Conservation (phyloP, 2,797 vertebrate genomes). For the Kryptopterus vitreolus region DNA sequence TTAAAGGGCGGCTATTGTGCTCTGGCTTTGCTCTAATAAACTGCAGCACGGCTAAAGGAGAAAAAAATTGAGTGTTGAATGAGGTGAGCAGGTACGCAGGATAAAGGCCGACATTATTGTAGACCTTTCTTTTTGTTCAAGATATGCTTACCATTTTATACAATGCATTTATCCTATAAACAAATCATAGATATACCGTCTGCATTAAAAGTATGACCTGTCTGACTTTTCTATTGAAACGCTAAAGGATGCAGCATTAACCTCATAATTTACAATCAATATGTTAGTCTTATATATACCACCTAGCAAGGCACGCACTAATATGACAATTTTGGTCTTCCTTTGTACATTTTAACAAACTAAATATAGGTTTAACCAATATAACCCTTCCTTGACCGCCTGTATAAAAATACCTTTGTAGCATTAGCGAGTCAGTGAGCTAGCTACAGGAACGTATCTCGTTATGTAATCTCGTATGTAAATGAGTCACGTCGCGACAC, state of each 20-base stretch:
- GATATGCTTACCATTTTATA: neutral
- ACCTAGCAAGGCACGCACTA: neutral
- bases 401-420: too few species aligned
- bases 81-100: neutral
- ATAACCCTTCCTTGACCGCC: too few species aligned
- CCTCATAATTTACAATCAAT: neutral
- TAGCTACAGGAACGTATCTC: too few species aligned
- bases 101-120: neutral
- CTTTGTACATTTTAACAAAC: neutral
- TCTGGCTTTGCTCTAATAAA: constrained; percentile 28
- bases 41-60: neutral
- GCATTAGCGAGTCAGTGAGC: too few species aligned
- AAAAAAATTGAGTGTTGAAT: neutral
- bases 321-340: neutral
- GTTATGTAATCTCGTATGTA: too few species aligned
- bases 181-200: neutral
- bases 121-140: neutral
- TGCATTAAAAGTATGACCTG: neutral
- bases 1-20: constrained; percentile 69
- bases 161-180: neutral
- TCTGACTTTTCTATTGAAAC: neutral
- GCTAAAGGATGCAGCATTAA: neutral
- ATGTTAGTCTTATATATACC: too few species aligned
- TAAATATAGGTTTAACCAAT: too few species aligned
- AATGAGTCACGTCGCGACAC: too few species aligned